phyloP scores from a whole-genome alignment of 2,797 vertebrate species.

The Hipposideros larvatus region DNA sequence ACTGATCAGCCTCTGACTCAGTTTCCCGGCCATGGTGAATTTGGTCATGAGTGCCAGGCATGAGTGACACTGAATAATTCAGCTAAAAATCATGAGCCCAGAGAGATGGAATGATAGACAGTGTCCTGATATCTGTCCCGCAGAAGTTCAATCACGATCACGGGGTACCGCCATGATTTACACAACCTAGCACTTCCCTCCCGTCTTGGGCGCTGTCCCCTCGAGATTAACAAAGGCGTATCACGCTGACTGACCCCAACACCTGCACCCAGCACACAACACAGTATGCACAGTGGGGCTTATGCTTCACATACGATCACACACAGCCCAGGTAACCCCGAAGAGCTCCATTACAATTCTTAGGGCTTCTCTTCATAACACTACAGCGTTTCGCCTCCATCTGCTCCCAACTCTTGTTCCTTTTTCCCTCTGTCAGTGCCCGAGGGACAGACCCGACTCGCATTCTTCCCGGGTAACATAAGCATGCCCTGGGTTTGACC shows the following conservation, averaged over 20 bases:
- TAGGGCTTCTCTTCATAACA: neutral
- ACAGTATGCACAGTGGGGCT: too few species aligned
- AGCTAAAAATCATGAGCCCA: neutral
- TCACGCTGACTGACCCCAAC: neutral
- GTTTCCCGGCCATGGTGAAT: neutral
- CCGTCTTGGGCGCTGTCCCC: neutral
- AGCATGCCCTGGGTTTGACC: neutral
- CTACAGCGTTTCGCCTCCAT: neutral
- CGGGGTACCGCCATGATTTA: neutral
- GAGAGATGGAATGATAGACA: rapidly evolving
- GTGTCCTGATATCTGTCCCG: neutral
- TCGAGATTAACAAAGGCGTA: neutral
- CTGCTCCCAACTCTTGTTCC: neutral
- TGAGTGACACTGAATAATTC: neutral
- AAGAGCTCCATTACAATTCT: neutral
- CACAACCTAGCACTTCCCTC: neutral
- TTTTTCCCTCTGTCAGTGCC: neutral
- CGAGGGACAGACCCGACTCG: neutral
- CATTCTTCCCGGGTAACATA: neutral
- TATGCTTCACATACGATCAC: neutral
- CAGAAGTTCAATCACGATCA: neutral
- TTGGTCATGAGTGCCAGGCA: neutral
- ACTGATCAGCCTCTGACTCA: neutral
- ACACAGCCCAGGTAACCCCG: rapidly evolving
- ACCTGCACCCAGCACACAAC: neutral